Base-by-base conservation (phyloP, 2,888 invertebrate species). In the Platynereis dumerilii region DNA sequence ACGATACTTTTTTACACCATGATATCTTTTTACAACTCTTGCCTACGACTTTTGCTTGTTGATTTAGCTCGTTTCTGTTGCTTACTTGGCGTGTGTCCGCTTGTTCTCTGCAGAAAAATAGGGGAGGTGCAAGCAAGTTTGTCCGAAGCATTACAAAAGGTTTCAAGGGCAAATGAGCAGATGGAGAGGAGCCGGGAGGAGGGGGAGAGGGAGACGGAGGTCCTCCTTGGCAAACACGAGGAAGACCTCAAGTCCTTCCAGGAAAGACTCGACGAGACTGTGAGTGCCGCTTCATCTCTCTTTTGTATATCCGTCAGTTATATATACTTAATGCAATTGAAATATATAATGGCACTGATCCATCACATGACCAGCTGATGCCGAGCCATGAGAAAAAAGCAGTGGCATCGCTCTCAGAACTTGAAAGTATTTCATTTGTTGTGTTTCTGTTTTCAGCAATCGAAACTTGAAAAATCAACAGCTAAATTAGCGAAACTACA, bases 91-190 rank as follows among this genome's bases (percentile, higher is more conserved):
- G 34, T 12, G 12, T 34, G 34, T 12, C 5, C 12, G 34, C 12
- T 34, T 54, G 26, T 12, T 54, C 34, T 20, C 76, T 77, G 22
- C 76, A 82, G 82, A 80, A 81, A 79, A 75, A 59, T 81, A 65
- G 79, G 78, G 78, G 80, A 80, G 67, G 76, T 78, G 78, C 81
- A 79, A 78, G 78, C 76, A 69, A 78, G 75, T 78, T 80, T 81
- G 79, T 80, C 78, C 74, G 78, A 68, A 76, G 80, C 76, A 79
- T 77, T 78, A 72, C 81, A 80, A 78, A 78, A 76, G 74, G 76
- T 76, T 75, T 77, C 75, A 76, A 78, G 74, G 73, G 76, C 79
- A 65, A 76, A 74, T 58, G 78, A 80, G 60, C 62, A 71, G 48
- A 61, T 77, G 59, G 76, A 76, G 66, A 72, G 69, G 29, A 66